Percentiles rank a stretch among this genome's conserved stretches.
These are phyloP conservation scores for Synergus gifuensis DNA, from an alignment of 2,888 invertebrate genomes.

Conservation along the genomic window DNA sequence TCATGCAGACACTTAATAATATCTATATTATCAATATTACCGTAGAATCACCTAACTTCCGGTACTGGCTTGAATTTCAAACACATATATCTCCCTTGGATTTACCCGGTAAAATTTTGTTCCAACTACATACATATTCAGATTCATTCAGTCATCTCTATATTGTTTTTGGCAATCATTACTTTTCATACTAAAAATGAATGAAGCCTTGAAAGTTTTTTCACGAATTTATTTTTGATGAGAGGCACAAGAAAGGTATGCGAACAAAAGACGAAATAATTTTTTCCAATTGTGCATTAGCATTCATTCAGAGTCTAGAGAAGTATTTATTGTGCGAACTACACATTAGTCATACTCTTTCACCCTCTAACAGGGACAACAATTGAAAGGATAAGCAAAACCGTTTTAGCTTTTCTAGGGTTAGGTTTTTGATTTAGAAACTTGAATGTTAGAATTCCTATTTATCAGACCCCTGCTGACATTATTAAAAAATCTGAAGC, in stretches of 20 bases:
- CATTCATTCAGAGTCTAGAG: constrained; percentile 16
- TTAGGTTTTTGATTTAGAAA: background rate
- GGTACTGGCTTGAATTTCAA: too few relatives aligned
- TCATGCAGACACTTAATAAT: too few relatives aligned
- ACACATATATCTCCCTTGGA: too few relatives aligned
- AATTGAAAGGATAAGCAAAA: constrained; percentile 21
- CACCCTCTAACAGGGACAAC: constrained; percentile 6
- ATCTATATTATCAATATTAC: too few relatives aligned
- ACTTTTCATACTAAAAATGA: too few relatives aligned
- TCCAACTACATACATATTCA: background rate
- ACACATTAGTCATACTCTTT: constrained; percentile 17
- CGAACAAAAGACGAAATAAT: constrained; percentile 19
- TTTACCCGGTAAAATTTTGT: too few relatives aligned
- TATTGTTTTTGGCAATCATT: background rate
- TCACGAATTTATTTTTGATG: background rate
- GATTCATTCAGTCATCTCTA: background rate
- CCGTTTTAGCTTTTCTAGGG: constrained; percentile 14
- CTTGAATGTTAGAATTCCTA: constrained; percentile 18
- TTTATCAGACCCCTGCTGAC: constrained; percentile 25
- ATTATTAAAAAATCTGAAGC: constrained; percentile 22
- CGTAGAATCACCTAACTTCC: too few relatives aligned
- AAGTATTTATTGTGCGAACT: constrained; percentile 35
- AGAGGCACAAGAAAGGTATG: constrained; percentile 9
- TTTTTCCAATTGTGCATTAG: constrained; percentile 36
- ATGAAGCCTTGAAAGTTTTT: background rate